Conservation (phyloP, 2,888 invertebrate species). For the Antheraea yamamai region DNA sequence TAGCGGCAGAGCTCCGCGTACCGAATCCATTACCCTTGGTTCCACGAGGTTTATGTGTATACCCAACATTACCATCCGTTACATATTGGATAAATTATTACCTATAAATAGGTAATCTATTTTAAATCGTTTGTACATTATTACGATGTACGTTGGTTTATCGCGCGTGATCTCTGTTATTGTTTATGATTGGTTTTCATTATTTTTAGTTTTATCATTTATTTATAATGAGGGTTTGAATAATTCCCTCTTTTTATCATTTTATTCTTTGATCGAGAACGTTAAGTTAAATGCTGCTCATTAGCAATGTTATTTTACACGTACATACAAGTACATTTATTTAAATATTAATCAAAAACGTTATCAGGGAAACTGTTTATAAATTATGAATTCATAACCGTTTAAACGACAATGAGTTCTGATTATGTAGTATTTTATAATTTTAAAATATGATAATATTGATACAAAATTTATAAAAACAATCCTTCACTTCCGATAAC, state of each 20-base stretch:
- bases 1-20: not conserved
- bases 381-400: not conserved
- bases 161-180: constrained; percentile 21
- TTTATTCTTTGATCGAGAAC: not conserved
- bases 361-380: not conserved
- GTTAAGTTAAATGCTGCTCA: not conserved
- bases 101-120: constrained; percentile 42
- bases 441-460: not conserved
- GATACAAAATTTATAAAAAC: not conserved
- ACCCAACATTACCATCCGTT: constrained; percentile 32
- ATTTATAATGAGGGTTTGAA: not conserved
- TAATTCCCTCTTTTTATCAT: not conserved
- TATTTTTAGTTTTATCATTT: not conserved
- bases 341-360: not conserved
- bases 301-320: not conserved
- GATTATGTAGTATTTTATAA: not conserved
- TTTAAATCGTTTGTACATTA: constrained; percentile 39
- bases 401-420: not conserved
- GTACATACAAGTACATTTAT: not conserved
- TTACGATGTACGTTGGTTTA: constrained; percentile 31
- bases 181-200: not conserved
- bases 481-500: not conserved
- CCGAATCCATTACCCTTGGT: constrained; percentile 31
- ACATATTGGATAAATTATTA: constrained; percentile 37
- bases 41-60: constrained; percentile 27